phyloP scores from a whole-genome alignment of 2,797 vertebrate species.

The Helarctos malayanus region DNA sequence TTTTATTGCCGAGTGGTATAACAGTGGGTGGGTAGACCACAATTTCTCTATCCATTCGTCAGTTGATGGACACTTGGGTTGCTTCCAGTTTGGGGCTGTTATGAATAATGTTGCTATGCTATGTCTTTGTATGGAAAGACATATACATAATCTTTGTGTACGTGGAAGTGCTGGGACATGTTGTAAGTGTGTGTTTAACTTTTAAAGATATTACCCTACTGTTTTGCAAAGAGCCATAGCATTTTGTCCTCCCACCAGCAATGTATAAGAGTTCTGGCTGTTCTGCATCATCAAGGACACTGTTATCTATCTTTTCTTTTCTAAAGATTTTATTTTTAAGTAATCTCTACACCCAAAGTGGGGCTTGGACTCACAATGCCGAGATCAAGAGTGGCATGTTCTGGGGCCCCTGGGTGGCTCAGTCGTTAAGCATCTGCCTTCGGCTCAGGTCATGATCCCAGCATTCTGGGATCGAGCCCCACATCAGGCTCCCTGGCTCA shows the following conservation, averaged over 20 bases:
- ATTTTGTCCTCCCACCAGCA: neutral
- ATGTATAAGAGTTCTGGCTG: neutral
- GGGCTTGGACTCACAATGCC: neutral
- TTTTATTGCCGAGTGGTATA: neutral
- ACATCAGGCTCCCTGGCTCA: too few species aligned
- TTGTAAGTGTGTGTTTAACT: neutral
- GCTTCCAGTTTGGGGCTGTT: neutral
- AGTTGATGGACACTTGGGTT: neutral
- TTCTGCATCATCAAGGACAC: neutral
- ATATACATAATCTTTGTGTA: neutral
- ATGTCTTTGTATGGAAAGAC: neutral
- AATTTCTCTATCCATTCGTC: neutral
- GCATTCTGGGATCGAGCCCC: too few species aligned
- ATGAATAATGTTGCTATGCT: neutral
- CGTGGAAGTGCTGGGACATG: neutral
- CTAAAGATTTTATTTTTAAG: neutral
- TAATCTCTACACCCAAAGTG: neutral
- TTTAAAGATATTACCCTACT: neutral
- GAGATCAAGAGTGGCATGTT: neutral
- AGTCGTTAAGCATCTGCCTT: too few species aligned
- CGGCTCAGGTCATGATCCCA: too few species aligned
- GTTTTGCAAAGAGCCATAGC: neutral
- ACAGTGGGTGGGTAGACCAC: neutral
- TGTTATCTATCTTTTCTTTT: neutral
- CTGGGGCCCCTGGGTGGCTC: too few species aligned